Evolutionary conservation across 2,113 vertebrate species (phyloP).

Genomic region (Manacus vitellinus): DNA sequence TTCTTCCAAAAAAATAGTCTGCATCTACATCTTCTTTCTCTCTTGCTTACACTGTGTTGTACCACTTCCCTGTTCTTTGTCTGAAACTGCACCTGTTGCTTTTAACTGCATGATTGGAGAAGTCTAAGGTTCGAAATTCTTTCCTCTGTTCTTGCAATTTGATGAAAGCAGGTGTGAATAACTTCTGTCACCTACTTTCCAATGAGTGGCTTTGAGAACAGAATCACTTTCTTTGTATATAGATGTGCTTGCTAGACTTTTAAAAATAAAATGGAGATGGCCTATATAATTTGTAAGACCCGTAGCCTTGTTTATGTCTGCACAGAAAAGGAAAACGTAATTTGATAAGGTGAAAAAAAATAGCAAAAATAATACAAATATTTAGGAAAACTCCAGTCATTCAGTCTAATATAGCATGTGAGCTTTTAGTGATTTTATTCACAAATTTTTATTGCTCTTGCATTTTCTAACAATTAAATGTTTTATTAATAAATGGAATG

Average conservation of each 20-base stretch:
- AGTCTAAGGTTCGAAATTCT: neutral
- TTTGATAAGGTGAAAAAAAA: neutral
- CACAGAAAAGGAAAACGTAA: neutral
- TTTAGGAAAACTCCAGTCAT: constrained; percentile 6
- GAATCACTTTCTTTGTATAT: neutral
- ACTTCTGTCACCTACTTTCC: neutral
- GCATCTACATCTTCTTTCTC: neutral
- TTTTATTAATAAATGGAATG: neutral
- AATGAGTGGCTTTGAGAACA: neutral
- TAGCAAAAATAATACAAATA: neutral
- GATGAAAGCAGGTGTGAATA: neutral
- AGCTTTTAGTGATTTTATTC: neutral
- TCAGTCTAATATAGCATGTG: constrained; percentile 7
- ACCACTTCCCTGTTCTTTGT: neutral
- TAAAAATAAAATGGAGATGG: neutral
- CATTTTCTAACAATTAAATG: neutral
- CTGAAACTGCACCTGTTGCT: neutral
- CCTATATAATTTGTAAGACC: neutral
- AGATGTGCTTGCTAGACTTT: neutral
- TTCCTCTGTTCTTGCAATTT: neutral
- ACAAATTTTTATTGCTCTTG: neutral
- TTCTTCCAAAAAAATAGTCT: neutral
- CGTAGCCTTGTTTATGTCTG: neutral
- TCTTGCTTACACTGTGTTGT: neutral
- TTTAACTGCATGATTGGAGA: constrained; percentile 22